Evolutionary conservation across 2,797 vertebrate species (phyloP), one percentile per base, ranked within the genome.

Genomic region (Dicrostonyx torquatus): DNA sequence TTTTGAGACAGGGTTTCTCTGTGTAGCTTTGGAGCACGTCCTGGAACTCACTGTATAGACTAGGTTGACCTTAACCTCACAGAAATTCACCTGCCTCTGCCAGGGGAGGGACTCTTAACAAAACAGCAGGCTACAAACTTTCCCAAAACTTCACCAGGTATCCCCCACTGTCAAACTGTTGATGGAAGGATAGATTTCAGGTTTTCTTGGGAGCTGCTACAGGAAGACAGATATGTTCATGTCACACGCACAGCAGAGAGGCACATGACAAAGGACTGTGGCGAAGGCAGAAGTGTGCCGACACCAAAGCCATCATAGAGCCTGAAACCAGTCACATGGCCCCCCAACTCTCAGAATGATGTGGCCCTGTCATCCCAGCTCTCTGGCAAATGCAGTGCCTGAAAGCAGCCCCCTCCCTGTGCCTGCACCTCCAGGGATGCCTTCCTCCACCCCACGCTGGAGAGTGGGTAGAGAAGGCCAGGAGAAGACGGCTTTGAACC

Each of bases 401-500:
- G 11, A 48, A 24, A 66, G 40, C 60, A 82, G 31, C 22, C 9
- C 40, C 9, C 3, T 4, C 17, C 8, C 6, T 2, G 40, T 5
- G 80, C 43, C 43, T n/a, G 80, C 10, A 66, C 13, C 83, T 40
- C 37, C 75, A 84, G 90, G 53, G 77, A 53, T 92, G 93, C 90
- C 89, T 96, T 97, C 92, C 89, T 97, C 92, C 89, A 60, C 58
- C 37, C 20, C 40, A 29, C 2, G 17, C 48, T 83, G 40, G 68
- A 43, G 15, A 20, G 43, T 68, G 37, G 20, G 60, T 8, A 53
- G 76, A 43, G 55, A 43, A 94, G 31, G 60, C 90, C 72, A 17
- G 86, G 96, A 87, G 88, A 94, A 97, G 92, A 40, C 0, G 5
- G 4, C 18, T 37, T 96, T 14, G 75, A 94, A 89, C 89, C 68